A percentile compares a stretch with the other conserved stretches of the same genome.
These are phyloP conservation scores for Theristicus caerulescens DNA, from an alignment of 2,113 vertebrate species.

Conservation along the genomic window DNA sequence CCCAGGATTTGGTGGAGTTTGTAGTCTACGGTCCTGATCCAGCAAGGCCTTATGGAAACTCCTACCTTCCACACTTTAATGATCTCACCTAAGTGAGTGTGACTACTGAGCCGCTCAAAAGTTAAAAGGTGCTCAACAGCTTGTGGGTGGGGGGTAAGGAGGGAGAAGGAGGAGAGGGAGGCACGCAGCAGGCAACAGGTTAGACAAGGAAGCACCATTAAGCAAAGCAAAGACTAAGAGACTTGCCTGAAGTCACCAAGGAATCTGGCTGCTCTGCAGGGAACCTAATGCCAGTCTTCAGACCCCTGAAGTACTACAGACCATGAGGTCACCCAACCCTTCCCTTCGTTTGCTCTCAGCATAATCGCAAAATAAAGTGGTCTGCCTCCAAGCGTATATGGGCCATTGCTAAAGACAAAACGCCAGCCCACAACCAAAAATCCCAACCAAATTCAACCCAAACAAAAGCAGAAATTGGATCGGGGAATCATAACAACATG, in stretches of 20 bases:
- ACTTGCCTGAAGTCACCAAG: neutral
- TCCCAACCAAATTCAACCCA: neutral
- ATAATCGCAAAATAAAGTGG: neutral
- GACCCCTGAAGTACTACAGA: neutral
- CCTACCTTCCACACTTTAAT: neutral
- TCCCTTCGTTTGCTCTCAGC: neutral
- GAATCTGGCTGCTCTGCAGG: neutral
- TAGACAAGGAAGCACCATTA: neutral
- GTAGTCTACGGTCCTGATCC: neutral
- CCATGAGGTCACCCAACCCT: neutral
- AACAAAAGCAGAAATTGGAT: neutral
- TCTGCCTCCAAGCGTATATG: accelerated
- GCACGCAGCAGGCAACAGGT: neutral
- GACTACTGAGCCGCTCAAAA: neutral
- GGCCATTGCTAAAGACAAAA: neutral
- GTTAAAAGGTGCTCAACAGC: neutral
- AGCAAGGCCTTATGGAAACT: neutral
- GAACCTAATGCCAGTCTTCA: neutral
- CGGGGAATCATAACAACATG: accelerated
- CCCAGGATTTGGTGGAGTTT: neutral
- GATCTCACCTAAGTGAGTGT: neutral
- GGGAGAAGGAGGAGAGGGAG: neutral
- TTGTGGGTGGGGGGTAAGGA: neutral
- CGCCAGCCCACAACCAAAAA: neutral
- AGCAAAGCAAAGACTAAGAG: neutral